phyloP scores from a whole-genome alignment of 2,113 vertebrate genomes.

The Spheniscus mendiculus region DNA sequence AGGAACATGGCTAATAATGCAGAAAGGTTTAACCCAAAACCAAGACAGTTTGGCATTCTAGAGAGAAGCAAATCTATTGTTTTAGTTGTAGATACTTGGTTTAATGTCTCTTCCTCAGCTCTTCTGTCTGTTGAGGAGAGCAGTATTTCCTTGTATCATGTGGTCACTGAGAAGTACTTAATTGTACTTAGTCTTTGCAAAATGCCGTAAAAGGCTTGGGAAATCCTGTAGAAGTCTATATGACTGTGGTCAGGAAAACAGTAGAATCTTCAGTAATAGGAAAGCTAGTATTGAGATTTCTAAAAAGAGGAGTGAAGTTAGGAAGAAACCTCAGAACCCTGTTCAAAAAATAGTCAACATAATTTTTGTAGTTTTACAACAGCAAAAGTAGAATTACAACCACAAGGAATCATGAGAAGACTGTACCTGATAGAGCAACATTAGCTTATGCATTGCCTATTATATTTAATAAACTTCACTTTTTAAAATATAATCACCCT shows the following conservation, averaged over 20 bases:
- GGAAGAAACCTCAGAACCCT: background rate
- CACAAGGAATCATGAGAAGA: background rate
- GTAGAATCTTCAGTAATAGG: background rate
- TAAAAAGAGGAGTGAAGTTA: background rate
- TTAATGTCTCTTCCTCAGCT: background rate
- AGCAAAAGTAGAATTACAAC: background rate
- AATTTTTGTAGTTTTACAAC: background rate
- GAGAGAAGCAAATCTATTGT: background rate
- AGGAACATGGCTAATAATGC: background rate
- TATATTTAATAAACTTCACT: background rate
- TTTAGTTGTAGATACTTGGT: background rate
- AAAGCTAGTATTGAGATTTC: background rate
- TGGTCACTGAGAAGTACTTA: background rate
- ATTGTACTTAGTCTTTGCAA: background rate
- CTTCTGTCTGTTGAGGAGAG: fast-evolving
- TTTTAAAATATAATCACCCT: background rate
- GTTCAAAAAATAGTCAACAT: background rate
- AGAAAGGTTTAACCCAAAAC: background rate
- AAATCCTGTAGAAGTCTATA: background rate
- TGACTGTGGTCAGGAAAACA: background rate
- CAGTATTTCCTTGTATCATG: background rate
- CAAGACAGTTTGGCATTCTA: background rate
- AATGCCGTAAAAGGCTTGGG: background rate
- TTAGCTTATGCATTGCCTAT: background rate
- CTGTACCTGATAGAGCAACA: background rate